A percentile compares a stretch with the other conserved stretches of the same genome.
Conservation (phyloP, 2,888 invertebrate genomes). For the Synanthedon formicaeformis region DNA sequence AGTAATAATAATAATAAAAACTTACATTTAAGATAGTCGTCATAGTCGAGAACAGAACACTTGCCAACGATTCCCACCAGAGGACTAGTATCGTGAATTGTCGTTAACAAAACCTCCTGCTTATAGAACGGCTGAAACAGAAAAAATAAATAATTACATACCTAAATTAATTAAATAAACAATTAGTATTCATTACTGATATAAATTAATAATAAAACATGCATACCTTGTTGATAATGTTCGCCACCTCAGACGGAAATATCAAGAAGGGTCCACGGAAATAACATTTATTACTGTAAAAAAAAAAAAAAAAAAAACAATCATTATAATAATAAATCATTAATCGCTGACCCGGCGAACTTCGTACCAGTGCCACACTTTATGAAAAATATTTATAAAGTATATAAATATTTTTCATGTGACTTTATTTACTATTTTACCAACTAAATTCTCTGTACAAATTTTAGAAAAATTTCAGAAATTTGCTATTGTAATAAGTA, state of each 20-base stretch:
- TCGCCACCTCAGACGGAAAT: constrained; percentile 87
- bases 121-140: constrained; percentile 82
- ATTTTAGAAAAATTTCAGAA: too few relatives aligned
- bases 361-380: too few relatives aligned
- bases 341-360: too few relatives aligned
- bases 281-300: constrained; percentile 84
- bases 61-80: constrained; percentile 91
- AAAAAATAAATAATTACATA: neutral
- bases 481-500: too few relatives aligned
- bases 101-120: constrained; percentile 92
- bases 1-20: constrained; percentile 13
- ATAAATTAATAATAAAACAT: neutral
- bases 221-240: constrained; percentile 74
- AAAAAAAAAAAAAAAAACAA: constrained; percentile 26
- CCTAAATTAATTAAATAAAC: too few relatives aligned
- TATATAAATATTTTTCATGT: too few relatives aligned
- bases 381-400: too few relatives aligned
- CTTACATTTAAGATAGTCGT: constrained; percentile 89
- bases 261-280: constrained; percentile 96
- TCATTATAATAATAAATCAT: too few relatives aligned
- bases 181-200: neutral
- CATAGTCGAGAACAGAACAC: constrained; percentile 90
- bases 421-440: too few relatives aligned
- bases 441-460: too few relatives aligned
- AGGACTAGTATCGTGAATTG: constrained; percentile 91